phyloP scores from a whole-genome alignment of 2,888 invertebrate species.

The Pardosa pseudoannulata region DNA sequence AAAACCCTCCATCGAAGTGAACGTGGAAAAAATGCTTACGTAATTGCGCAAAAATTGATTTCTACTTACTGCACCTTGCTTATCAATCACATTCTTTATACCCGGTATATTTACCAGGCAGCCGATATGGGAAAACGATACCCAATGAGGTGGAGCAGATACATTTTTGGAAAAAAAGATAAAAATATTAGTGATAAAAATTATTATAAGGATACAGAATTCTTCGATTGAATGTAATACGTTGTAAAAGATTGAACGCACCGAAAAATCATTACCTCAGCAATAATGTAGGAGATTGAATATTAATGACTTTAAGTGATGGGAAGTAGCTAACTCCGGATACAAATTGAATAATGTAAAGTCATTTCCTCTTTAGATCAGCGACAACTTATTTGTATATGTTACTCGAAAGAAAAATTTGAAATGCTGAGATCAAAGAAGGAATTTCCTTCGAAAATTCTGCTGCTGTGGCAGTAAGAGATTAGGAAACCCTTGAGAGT shows the following conservation, averaged over 20 bases:
- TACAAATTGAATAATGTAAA: not conserved
- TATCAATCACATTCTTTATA: conserved; percentile 9
- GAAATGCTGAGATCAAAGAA: too few relatives aligned
- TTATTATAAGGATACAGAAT: not conserved
- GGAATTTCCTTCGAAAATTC: too few relatives aligned
- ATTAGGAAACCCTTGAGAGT: too few relatives aligned
- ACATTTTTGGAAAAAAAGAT: not conserved
- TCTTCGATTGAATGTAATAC: not conserved
- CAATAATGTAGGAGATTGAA: conserved; percentile 41
- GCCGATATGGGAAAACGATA: conserved; percentile 59
- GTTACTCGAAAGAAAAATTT: too few relatives aligned
- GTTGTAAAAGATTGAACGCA: not conserved
- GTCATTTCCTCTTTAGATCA: conserved; percentile 6
- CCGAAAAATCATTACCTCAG: conserved; percentile 45
- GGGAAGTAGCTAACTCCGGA: not conserved
- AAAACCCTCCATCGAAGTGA: not conserved
- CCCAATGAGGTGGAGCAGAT: not conserved
- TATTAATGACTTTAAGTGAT: conserved; percentile 32
- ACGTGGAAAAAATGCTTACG: conserved; percentile 12
- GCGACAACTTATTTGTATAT: not conserved
- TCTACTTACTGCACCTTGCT: conserved; percentile 8
- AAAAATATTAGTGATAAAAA: conserved; percentile 13
- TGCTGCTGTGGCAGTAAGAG: too few relatives aligned
- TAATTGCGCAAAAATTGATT: conserved; percentile 22
- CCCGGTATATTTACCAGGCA: conserved; percentile 33